These are phyloP conservation scores for Siniperca chuatsi DNA, from an alignment of 2,113 vertebrate species.

Conservation along the genomic window DNA sequence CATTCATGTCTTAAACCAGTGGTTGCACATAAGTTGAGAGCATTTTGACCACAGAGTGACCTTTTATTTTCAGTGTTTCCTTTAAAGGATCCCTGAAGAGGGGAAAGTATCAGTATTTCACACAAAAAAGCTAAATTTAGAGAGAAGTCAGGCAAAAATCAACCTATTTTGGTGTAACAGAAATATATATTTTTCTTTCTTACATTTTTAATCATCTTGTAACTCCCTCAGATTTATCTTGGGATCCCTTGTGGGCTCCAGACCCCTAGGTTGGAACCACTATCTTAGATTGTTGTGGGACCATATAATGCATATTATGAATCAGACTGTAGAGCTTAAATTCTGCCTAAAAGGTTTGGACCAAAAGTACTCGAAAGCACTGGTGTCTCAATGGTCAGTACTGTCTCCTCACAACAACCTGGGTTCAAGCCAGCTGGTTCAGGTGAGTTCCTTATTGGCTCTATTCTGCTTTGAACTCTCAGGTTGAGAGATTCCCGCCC, in stretches of 20 bases:
- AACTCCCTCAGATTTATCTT: not conserved
- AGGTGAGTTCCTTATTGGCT: conserved; percentile 7
- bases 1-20: not conserved
- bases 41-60: not conserved
- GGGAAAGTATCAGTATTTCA: not conserved
- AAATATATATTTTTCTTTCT: not conserved
- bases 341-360: not conserved
- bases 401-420: too few species aligned
- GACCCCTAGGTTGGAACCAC: not conserved
- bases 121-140: not conserved
- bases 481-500: conserved; percentile 34
- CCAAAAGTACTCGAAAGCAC: not conserved
- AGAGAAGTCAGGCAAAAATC: not conserved
- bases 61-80: too few species aligned
- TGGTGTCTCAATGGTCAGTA: too few species aligned
- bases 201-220: not conserved
- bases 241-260: not conserved
- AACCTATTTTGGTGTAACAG: not conserved
- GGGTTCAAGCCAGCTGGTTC: not conserved
- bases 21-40: too few species aligned
- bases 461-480: conserved; percentile 50
- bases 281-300: not conserved
- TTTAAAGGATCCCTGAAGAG: too few species aligned
- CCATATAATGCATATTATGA: not conserved
- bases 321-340: not conserved